Evolutionary conservation across 2,113 vertebrate genomes (phyloP).

Genomic region (Myotis davidii): DNA sequence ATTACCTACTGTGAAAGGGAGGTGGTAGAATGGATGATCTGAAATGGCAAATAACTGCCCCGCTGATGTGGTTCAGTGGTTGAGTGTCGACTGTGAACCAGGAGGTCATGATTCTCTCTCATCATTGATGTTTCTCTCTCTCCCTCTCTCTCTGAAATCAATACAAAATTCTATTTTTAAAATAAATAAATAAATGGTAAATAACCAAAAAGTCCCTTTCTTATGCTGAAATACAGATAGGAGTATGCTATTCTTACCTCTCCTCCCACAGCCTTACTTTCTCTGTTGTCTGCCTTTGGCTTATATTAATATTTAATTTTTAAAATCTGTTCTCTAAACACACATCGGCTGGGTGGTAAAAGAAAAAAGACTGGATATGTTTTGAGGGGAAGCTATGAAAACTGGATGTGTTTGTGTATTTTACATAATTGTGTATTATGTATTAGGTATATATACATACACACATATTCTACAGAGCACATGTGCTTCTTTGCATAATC

Average conservation of each 20-base stretch:
- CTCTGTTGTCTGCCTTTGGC: neutral
- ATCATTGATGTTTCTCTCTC: too few relatives aligned
- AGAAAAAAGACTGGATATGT: neutral
- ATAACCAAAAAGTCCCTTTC: neutral
- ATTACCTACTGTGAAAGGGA: neutral
- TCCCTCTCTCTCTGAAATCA: too few relatives aligned
- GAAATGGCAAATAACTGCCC: neutral
- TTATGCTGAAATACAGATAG: neutral
- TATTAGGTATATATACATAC: neutral
- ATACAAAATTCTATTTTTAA: too few relatives aligned
- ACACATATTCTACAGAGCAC: neutral
- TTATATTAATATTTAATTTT: slow-evolving; percentile 34
- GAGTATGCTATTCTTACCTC: neutral
- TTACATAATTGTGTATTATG: neutral
- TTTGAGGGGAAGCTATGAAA: neutral
- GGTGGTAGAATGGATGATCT: neutral
- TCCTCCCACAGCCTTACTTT: neutral
- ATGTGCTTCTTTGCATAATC: neutral
- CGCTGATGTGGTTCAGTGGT: too few relatives aligned
- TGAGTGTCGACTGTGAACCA: too few relatives aligned
- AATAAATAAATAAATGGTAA: neutral
- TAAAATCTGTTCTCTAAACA: slow-evolving; percentile 2
- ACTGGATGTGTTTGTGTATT: neutral
- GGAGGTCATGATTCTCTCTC: too few relatives aligned
- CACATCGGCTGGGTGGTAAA: neutral